Base-by-base conservation (phyloP, 2,888 invertebrate species). In the Tenthredo livida region DNA sequence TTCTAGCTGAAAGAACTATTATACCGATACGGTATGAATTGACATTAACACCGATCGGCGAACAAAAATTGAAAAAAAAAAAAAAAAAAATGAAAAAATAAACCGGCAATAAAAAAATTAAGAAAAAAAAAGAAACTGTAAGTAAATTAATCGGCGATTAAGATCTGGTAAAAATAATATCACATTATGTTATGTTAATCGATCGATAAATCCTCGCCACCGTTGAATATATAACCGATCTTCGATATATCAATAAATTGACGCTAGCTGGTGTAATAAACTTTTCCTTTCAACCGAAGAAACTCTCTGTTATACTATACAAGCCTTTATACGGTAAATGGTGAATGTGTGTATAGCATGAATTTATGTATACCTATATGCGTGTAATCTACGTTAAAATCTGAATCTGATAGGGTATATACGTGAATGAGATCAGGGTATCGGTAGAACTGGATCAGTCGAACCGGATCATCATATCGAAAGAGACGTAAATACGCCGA, bases 391-490 rank as follows among this genome's bases (percentile, higher is more conserved):
- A 17, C 43, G 75, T 29, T 75, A 21, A 47, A 75, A 75, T 75
- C 75, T 47, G 75, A 75, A 75, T 75, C 75, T 15, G 61, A 10
- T 21, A 25, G 15, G 17, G 0, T 29, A 61, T n/a, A 61, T 40
- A 40, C 58, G 80, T 80, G 80, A 80, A 80, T 40, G 80, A 9
- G 80, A 77, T 2, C 77, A 77, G 77, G 77, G n/a, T 54, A 54
- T 67, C 12, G 67, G 6, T 1, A 67, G 17, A 67, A 67, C 67
- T 67, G 67, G 82, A 67, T 67, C 47, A 67, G 2, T 67, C 12
- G 15, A 83, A 83, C 82, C 82, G 82, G 82, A 65, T 83, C 65
- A 67, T 83, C 65, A n/a, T 37, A 40, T 70, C 33, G 70, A n/a
- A 15, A 37, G 37, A 70, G n/a, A n/a, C n/a, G 29, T 29, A 29